Base-by-base conservation (phyloP, 2,113 vertebrate genomes). In the Cathartes aura region DNA sequence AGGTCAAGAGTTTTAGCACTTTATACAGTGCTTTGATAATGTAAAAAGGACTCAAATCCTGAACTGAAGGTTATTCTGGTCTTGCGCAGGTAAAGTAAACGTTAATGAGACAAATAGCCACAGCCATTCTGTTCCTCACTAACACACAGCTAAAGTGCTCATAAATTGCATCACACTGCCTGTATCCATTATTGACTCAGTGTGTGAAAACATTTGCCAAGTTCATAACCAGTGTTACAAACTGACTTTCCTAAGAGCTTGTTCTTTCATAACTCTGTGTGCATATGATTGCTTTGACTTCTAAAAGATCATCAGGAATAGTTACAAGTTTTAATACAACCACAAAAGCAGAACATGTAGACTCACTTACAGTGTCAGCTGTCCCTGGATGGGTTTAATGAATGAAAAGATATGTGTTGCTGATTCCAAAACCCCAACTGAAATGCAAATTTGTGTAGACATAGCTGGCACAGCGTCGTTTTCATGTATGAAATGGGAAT, bases 151-250 rank as follows among this genome's bases (percentile, higher is more conserved):
- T 53, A 24, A 48, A 55, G 8, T 20, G 30, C 23, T 72, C 0
- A 0, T 27, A 17, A 72, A 76, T 42, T 70, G 11, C 1, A 1
- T 80, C 5, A 23, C 11, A 36, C 24, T 1, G 3, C 17, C 18
- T 73, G 15, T 40, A 42, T 42, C 40, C 19, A 6, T 81, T 53
- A 45, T 22, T 40, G 8, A 52, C 45, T 70, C 20, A 32, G 15
- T n/a, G 30, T 73, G 53, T 58, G 67, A 75, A 82, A 89, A 26
- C 15, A 20, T 76, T 92, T 72, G 19, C 22, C 4, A 12, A 58
- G 3, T 66, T 95, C 34, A 43, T 42, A 82, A 68, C 21, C 16
- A 72, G 5, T 29, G 27, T 10, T 36, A 38, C 13, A 68, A 93
- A 59, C 7, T 34, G 12, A 52, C 30, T 56, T 92, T 92, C 30